Base-by-base conservation (phyloP, 1,140 invertebrate species). In the Pectinophora gossypiella region DNA sequence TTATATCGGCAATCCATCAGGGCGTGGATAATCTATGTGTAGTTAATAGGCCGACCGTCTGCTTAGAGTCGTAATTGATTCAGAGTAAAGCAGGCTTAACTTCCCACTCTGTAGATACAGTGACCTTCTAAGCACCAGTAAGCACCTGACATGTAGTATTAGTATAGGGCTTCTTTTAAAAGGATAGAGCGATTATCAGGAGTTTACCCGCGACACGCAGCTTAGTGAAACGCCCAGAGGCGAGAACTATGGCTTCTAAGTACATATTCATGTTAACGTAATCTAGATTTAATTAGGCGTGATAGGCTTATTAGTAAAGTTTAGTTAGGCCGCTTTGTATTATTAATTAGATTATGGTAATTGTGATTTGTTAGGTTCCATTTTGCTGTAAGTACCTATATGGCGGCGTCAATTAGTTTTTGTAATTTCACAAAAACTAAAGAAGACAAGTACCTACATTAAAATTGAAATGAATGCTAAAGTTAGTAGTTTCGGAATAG, bases 151-250 rank as follows among this genome's bases (percentile, higher is more conserved):
- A 59, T 60, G 51, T 56, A 68, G 56, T 65, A 16, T 64, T 62
- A 61, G 56, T 50, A 61, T 74, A 76, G 12, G 79, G 75, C 69
- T 83, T 83, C 79, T 59, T 62, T 68, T 83, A 80, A 83, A 76
- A 59, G 78, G 75, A 82, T 80, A 61, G 51, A 71, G 64, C 61
- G 68, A 76, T 74, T 78, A 72, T 61, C 43, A 51, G 44, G 64
- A 66, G 65, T 67, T 72, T 68, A 68, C 66, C 48, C 68, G 45
- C 51, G 52, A 36, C 56, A 56, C 43, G 48, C 48, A 51, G 51
- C 22, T 51, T 52, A 52, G 42, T 27, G 3, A 40, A 18, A 40
- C n/a, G 16, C 16, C 13, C n/a, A 15, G n/a, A 40, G n/a, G 36
- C 15, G 36, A 40, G 10, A 16, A 16, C 5, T 40, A 40, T 40